These are phyloP conservation scores for Cephus runcator DNA, from an alignment of 2,888 invertebrate genomes.

Conservation along the genomic window DNA sequence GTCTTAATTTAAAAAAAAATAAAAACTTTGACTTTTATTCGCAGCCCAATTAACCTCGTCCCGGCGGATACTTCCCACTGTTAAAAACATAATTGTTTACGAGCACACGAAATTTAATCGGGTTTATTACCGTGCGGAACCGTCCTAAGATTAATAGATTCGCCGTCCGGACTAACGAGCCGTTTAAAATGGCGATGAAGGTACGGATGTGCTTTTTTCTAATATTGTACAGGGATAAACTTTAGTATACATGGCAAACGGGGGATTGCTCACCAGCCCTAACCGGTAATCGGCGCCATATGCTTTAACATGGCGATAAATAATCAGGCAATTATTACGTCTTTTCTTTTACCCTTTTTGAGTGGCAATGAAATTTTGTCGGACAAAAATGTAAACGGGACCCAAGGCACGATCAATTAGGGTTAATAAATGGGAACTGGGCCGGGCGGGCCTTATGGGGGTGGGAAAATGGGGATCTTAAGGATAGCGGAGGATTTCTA, in stretches of 20 bases:
- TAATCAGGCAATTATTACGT: slow-evolving; percentile 16
- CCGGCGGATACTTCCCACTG: background rate
- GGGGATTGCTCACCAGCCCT: background rate
- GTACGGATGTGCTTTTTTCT: background rate
- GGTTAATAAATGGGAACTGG: slow-evolving; percentile 59
- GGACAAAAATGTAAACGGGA: slow-evolving; percentile 32
- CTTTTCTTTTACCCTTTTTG: slow-evolving; percentile 20
- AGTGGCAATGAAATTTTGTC: slow-evolving; percentile 40
- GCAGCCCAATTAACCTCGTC: background rate
- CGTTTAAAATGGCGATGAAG: slow-evolving; percentile 3
- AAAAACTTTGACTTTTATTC: background rate
- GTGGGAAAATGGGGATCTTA: slow-evolving; percentile 29
- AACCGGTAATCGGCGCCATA: slow-evolving; percentile 34
- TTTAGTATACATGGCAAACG: background rate
- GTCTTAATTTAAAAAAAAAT: background rate
- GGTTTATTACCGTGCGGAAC: slow-evolving; percentile 1
- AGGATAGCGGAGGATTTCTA: background rate
- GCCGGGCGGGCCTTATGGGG: slow-evolving; percentile 30
- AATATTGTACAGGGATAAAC: background rate
- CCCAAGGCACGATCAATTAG: slow-evolving; percentile 56
- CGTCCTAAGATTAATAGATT: slow-evolving; percentile 5
- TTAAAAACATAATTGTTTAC: background rate
- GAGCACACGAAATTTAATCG: slow-evolving; percentile 5
- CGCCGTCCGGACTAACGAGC: slow-evolving; percentile 3
- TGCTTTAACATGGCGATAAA: slow-evolving; percentile 31